phyloP scores from a whole-genome alignment of 2,797 vertebrate species.

The Pangasius djambal region DNA sequence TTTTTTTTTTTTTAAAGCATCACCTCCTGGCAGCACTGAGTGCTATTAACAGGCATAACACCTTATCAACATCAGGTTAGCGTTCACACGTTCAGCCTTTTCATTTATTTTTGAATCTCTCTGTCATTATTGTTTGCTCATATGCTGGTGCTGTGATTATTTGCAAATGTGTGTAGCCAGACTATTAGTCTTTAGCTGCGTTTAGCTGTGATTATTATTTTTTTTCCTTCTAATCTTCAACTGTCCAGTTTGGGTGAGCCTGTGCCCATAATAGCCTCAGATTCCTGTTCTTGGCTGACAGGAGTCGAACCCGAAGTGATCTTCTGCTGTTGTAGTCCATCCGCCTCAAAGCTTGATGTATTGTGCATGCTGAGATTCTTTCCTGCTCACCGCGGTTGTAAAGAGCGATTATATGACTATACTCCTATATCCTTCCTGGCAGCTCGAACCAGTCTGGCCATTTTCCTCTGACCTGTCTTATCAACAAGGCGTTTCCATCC shows the following conservation, averaged over 20 bases:
- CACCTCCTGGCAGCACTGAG: conserved; percentile 36
- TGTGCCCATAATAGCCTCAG: too few relatives aligned
- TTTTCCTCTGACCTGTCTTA: background rate
- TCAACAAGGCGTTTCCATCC: background rate
- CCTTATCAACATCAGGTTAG: conserved; percentile 44
- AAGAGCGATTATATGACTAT: background rate
- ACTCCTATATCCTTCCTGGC: background rate
- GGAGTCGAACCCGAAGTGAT: background rate
- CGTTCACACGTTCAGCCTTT: conserved; percentile 38
- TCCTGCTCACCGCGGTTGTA: background rate
- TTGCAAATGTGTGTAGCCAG: too few relatives aligned
- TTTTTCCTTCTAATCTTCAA: background rate
- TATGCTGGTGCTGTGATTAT: conserved; percentile 12
- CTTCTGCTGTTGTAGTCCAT: background rate
- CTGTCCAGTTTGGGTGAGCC: background rate
- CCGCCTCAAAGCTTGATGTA: background rate
- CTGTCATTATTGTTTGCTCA: conserved; percentile 1
- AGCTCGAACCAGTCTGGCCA: background rate
- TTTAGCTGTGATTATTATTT: background rate
- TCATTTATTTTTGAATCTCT: background rate
- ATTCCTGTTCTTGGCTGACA: background rate
- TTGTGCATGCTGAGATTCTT: background rate
- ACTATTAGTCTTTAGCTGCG: background rate
- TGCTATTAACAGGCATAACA: conserved; percentile 47
- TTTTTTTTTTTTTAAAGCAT: conserved; percentile 19